Base-by-base conservation (phyloP, 1,140 invertebrate genomes). In the Neotoxoptera formosana region DNA sequence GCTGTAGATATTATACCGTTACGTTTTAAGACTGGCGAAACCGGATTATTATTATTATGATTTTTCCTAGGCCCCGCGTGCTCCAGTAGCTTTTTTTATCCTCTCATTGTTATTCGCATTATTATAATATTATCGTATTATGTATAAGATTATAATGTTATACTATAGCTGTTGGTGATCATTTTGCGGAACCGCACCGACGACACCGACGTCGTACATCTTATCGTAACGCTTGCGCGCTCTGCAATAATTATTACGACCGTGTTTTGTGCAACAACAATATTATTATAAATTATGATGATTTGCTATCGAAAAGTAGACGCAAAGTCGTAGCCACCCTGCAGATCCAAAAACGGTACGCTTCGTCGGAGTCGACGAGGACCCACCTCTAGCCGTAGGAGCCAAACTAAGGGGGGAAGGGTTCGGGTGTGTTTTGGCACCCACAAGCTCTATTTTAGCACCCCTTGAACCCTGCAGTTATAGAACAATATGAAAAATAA, bases 1-100 rank as follows among this genome's bases (percentile, higher is more conserved):
- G n/a, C 60, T 76, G 60, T 30, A n/a, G 60, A 76, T 76, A 76
- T 93, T 76, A 76, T 93, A 93, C 91, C 91, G 91, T 93, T 93
- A 93, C 25, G 7, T 51, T 56, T 41, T 11, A 14, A 53, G 45
- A 84, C 76, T 56, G 48, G 81, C 91, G 81, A 93, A 93, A 93
- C 91, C 91, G 91, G 91, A 81, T 93, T 83, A 89, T 30, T 53
- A 88, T 89, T 89, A 81, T 83, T 53, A 56, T n/a, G 90, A 91
- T 91, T 83, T 48, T 48, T 36, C 90, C 45, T n/a, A 41, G 47
- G 41, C 51, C 34, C 60, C 60, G 60, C n/a, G 30, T 84, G 30
- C 45, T 84, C 41, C 83, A 41, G 83, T 84, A 84, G 83, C 83
- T 84, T 84, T 84, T 83, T 25, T 41, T 41, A 7, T 76, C 30